Conservation (phyloP, 2,113 vertebrate species). For the zebrafish (Danio rerio) region DNA sequence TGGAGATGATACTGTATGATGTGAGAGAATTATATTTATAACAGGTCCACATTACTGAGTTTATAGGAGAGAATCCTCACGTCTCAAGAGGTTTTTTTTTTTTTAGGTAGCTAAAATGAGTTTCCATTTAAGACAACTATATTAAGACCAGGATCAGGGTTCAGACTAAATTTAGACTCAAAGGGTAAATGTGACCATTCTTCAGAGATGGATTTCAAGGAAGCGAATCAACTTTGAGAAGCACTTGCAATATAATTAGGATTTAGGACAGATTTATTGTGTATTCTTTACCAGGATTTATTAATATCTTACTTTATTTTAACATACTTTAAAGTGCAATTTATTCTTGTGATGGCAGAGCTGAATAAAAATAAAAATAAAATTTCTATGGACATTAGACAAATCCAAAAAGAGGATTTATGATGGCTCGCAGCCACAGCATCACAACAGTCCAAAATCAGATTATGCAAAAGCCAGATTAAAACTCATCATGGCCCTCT, state of each 20-base stretch:
- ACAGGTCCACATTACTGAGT: neutral
- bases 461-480: slow-evolving; percentile 30
- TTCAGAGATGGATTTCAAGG: slow-evolving; percentile 20
- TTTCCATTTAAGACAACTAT: slow-evolving; percentile 27
- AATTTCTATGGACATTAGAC: too few relatives aligned
- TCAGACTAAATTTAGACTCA: slow-evolving; percentile 50
- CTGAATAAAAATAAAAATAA: too few relatives aligned
- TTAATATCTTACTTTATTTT: too few relatives aligned
- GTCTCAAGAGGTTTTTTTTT: slow-evolving; percentile 12
- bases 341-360: too few relatives aligned
- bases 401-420: neutral
- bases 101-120: slow-evolving; percentile 18
- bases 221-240: slow-evolving; percentile 12
- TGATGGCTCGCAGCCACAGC: neutral
- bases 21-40: neutral
- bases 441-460: neutral
- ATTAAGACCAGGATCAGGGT: slow-evolving; percentile 50
- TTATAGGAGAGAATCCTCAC: neutral
- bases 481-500: neutral
- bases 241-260: slow-evolving; percentile 28
- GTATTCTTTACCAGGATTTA: neutral
- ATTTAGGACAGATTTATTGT: neutral
- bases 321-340: too few relatives aligned
- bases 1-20: neutral
- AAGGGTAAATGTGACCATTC: slow-evolving; percentile 25